Conservation (phyloP, 2,797 vertebrate species). For the Sandelia bainsii region DNA sequence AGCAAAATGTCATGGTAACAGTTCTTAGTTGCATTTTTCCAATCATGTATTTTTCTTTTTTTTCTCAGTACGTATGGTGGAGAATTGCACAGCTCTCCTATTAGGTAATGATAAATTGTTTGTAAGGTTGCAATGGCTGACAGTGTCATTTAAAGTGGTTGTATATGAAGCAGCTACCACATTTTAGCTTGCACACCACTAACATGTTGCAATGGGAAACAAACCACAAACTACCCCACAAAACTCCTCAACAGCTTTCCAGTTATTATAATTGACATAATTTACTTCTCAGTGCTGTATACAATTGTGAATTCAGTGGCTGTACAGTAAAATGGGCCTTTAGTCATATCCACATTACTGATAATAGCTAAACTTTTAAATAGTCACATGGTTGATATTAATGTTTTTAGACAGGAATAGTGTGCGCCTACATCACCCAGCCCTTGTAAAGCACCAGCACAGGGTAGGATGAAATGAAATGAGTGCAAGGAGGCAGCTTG, state of each 20-base stretch:
- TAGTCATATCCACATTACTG: background rate
- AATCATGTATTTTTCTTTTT: background rate
- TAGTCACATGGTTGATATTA: background rate
- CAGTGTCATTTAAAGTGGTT: background rate
- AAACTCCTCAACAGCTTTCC: background rate
- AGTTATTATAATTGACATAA: too few species aligned
- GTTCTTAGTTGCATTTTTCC: background rate
- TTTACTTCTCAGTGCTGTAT: background rate
- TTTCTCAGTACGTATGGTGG: background rate
- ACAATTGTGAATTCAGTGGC: background rate
- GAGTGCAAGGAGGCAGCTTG: conserved; percentile 1
- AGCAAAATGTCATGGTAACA: background rate
- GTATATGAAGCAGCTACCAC: background rate
- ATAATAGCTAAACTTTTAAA: background rate
- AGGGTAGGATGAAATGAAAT: background rate
- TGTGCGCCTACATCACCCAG: background rate
- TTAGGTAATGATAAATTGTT: background rate
- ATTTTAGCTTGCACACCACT: background rate
- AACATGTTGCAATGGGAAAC: background rate
- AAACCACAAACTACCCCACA: background rate
- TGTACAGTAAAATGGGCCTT: background rate
- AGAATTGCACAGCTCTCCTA: conserved; percentile 7
- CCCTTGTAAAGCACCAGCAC: conserved; percentile 1
- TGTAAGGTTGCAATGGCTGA: background rate
- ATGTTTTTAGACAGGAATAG: background rate